Base-by-base conservation (phyloP, 2,888 invertebrate genomes). In the Brenthis hecate region DNA sequence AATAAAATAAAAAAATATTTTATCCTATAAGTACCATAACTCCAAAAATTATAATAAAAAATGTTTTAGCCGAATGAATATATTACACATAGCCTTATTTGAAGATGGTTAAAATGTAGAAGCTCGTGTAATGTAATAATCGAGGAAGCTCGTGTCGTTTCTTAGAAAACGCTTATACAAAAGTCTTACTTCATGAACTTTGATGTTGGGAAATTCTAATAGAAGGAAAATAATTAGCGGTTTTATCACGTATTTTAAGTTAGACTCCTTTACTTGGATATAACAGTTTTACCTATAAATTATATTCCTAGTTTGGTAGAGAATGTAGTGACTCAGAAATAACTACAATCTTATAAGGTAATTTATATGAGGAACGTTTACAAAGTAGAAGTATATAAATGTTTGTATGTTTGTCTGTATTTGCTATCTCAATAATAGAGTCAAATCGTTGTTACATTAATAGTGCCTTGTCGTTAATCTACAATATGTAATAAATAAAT, bases 101-200 rank as follows among this genome's bases (percentile, higher is more conserved):
- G 13, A 14, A 13, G 4, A 48, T 3, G 50, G 28, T 58, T 28
- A 19, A 48, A 60, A 50, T 48, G 16, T 19, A 47, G 8, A 53
- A 5, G 0, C 32, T 19, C 43, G 53, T 53, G 14, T 53, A 36
- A 36, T 43, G 14, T 54, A 43, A 62, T 54, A 54, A 54, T 54
- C 36, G 43, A 62, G 62, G 54, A 62, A 62, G 36, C n/a, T 14
- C 14, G 50, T 28, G 36, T 43, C 8, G 36, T 19, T 53, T 54
- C 62, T 62, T 32, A 62, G 36, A 54, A 51, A 51, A 36, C 16
- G 4, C 3, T 23, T 54, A 54, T 23, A 54, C 53, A 51, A 19
- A 62, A 53, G 43, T 62, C 53, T 48, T 48, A 60, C 48, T n/a
- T 19, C 53, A 60, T 11, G 8, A n/a, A 53, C 43, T 54, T 53